phyloP scores from a whole-genome alignment of 1,140 invertebrate genomes.

The Xylocopa sonorina region DNA sequence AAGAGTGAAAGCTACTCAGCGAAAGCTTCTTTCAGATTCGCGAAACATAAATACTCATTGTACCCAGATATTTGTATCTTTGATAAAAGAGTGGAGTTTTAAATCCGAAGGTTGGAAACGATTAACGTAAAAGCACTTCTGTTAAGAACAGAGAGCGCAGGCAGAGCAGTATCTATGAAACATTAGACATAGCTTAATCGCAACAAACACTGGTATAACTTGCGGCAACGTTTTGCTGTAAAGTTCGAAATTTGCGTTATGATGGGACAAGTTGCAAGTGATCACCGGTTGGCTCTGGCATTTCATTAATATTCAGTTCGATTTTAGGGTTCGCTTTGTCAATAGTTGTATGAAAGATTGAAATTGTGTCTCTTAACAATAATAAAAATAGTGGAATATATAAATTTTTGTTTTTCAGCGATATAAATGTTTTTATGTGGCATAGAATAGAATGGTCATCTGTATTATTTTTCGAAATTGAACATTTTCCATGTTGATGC shows the following conservation, averaged over 20 bases:
- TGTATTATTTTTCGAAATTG: background rate
- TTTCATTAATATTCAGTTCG: conserved; percentile 9
- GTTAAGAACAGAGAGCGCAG: background rate
- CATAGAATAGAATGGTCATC: background rate
- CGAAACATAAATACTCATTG: too few relatives aligned
- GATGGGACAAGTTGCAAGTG: background rate
- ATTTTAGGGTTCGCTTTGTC: too few relatives aligned
- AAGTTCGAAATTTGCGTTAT: background rate
- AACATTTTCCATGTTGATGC: background rate
- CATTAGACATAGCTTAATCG: background rate
- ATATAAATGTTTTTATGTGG: too few relatives aligned
- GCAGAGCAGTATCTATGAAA: background rate
- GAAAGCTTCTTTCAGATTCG: conserved; percentile 14
- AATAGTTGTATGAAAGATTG: too few relatives aligned
- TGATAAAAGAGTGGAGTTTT: too few relatives aligned
- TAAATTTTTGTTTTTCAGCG: background rate
- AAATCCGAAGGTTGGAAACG: too few relatives aligned
- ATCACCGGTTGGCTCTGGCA: background rate
- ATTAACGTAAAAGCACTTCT: too few relatives aligned
- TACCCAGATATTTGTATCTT: too few relatives aligned
- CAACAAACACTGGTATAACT: background rate
- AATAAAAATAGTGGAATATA: background rate
- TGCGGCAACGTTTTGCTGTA: background rate
- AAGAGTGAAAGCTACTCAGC: background rate
- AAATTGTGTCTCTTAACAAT: background rate